Base-by-base conservation (phyloP, 2,888 invertebrate genomes). In the Fragum fragum region DNA sequence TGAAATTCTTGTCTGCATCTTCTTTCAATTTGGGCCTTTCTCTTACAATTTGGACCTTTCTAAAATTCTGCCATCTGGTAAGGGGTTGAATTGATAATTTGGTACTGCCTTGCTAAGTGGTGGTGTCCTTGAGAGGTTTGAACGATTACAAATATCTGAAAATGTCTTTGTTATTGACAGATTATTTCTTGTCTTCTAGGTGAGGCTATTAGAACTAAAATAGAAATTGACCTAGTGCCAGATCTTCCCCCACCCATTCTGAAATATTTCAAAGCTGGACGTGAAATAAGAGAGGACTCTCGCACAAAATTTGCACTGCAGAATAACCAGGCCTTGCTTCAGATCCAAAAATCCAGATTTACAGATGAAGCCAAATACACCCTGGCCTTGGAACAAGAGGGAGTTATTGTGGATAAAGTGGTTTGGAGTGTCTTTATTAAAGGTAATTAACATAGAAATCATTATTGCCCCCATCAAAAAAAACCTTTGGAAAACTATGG, bases 291-390 rank as follows among this genome's bases (percentile, higher is more conserved):
- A 91, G 99, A 99, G 53, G 99, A 99, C 95, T 98, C 98, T 69
- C 98, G 98, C 91, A 97, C 97, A 11, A 86, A 89, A 70, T 90
- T 91, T 72, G 84, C 73, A 14, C 68, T 83, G 18, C 78, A 85
- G n/a, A 76, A 80, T 53, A 79, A 89, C 80, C 98, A 98, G 93
- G 97, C 99, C 90, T 98, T 98, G 55, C 96, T 99, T 83, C 98
- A 98, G 94, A 98, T 99, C 96, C 96, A 98, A 91, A 99, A 99
- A 96, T 97, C 98, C 88, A 98, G 99, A 94, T 97, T 98, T 66
- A 97, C 98, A 92, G 99, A 99, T 96, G 99, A 99, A 95, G 98
- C 98, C 73, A 97, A 97, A 95, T 99, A 99, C 95, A 98, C 97
- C 94, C 96, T 99, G 92, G 97, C 98, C 88, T 96, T 99, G 87